Evolutionary conservation across 2,797 vertebrate genomes (phyloP).

Genomic region (Parotocinclus haroldoi): DNA sequence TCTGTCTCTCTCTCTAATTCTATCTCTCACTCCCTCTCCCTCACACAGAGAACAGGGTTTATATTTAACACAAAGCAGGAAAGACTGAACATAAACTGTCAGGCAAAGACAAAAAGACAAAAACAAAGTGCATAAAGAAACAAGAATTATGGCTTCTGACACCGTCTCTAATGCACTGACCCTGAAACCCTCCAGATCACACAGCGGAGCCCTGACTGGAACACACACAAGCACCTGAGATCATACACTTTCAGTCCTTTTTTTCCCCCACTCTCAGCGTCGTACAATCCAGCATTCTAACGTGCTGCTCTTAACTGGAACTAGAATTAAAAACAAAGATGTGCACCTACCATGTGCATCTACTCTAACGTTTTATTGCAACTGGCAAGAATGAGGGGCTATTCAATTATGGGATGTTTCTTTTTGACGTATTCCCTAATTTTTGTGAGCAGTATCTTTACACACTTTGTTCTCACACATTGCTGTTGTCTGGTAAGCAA

Average conservation of each 20-base stretch:
- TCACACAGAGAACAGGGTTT: conserved; percentile 3
- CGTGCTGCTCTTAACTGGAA: no score
- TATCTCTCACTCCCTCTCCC: conserved; percentile 5
- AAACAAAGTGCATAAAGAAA: conserved; percentile 12
- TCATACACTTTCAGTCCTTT: not conserved
- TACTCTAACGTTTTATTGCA: no score
- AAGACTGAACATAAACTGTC: conserved; percentile 8
- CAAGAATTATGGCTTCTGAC: conserved; percentile 18
- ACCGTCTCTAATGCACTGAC: conserved; percentile 15
- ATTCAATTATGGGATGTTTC: no score
- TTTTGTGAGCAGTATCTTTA: no score
- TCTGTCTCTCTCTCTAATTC: conserved; percentile 2
- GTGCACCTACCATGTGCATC: no score
- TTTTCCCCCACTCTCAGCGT: no score
- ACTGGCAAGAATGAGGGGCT: no score
- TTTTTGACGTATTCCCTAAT: no score
- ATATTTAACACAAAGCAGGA: conserved; percentile 11
- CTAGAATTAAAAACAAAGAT: no score
- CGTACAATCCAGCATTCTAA: no score
- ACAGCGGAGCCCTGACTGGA: conserved; percentile 3
- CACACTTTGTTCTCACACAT: no score
- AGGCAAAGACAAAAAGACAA: conserved; percentile 15
- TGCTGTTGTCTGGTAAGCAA: no score
- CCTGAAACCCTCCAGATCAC: conserved; percentile 16
- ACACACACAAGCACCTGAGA: conserved; percentile 1